phyloP scores from a whole-genome alignment of 35 echinoderm and acorn worm species.

The Anneissia japonica region DNA sequence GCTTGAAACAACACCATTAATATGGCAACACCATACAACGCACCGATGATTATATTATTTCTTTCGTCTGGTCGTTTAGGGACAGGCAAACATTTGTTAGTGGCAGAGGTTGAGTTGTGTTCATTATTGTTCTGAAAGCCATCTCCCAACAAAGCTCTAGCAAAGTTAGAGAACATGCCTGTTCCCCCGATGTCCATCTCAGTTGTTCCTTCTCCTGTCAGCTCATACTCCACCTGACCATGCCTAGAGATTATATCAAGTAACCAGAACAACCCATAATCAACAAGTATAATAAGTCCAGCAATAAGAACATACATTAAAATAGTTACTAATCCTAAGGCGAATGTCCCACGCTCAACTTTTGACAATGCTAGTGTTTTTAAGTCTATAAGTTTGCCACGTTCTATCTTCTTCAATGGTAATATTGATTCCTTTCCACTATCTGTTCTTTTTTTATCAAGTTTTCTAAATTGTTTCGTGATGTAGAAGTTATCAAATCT shows the following conservation, averaged over 20 bases:
- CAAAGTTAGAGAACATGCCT: slow-evolving; percentile 31
- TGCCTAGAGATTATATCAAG: slow-evolving; percentile 53
- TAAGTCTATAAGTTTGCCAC: slow-evolving; percentile 41
- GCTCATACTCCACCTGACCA: slow-evolving; percentile 47
- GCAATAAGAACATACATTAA: slow-evolving; percentile 66
- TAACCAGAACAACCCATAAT: slow-evolving; percentile 69
- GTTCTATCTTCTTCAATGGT: slow-evolving; percentile 74
- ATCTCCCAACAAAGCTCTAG: slow-evolving; percentile 44
- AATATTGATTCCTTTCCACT: slow-evolving; percentile 38
- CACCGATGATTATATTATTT: slow-evolving; percentile 39
- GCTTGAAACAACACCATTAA: slow-evolving; percentile 75
- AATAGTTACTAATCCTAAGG: slow-evolving; percentile 52
- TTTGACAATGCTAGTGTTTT: slow-evolving; percentile 35
- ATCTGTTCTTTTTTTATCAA: slow-evolving; percentile 52
- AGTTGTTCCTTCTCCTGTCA: slow-evolving; percentile 28
- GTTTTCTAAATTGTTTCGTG: slow-evolving; percentile 50
- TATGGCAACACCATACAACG: slow-evolving; percentile 52
- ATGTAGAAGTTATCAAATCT: slow-evolving; percentile 87
- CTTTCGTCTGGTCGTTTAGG: slow-evolving; percentile 40
- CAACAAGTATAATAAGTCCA: slow-evolving; percentile 40
- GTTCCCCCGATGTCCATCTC: slow-evolving; percentile 46
- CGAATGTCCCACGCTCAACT: slow-evolving; percentile 61
- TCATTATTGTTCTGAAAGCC: slow-evolving; percentile 55
- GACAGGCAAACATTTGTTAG: slow-evolving; percentile 50
- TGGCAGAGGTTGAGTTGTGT: slow-evolving; percentile 51